Conservation (phyloP, 1,140 invertebrate genomes). For the Latrodectus geometricus region DNA sequence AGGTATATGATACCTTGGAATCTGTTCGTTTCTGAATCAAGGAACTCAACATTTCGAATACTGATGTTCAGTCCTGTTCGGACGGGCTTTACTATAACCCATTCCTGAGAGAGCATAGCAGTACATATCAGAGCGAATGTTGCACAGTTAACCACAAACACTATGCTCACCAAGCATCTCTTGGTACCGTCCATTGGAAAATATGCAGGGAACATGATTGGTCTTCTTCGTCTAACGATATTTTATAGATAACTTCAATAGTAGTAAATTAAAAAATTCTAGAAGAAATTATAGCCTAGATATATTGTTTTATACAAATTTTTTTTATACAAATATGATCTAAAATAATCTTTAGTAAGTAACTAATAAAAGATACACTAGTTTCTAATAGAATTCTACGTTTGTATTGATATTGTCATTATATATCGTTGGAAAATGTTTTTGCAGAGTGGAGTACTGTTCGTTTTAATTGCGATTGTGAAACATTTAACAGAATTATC, state of each 20-base stretch:
- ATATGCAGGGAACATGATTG: conserved; percentile 48
- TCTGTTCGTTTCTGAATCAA: conserved; percentile 65
- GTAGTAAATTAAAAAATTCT: too few species aligned
- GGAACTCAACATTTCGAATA: conserved; percentile 13
- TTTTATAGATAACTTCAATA: too few species aligned
- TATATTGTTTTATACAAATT: not conserved
- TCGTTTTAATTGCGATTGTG: not conserved
- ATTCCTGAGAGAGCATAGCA: conserved; percentile 47
- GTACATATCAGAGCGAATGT: conserved; percentile 49
- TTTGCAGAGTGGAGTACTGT: not conserved
- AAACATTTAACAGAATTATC: not conserved
- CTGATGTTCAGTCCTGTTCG: conserved; percentile 54
- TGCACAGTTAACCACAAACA: conserved; percentile 32
- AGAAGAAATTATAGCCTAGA: too few species aligned
- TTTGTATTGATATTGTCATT: not conserved
- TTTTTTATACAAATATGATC: not conserved
- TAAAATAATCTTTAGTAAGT: not conserved
- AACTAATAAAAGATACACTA: not conserved
- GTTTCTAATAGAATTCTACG: not conserved
- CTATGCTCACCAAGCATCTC: conserved; percentile 41
- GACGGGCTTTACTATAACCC: conserved; percentile 53
- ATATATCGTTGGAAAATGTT: not conserved
- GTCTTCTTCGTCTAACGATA: not conserved
- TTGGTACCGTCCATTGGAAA: conserved; percentile 58
- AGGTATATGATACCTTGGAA: conserved; percentile 83